A percentile compares a stretch with the other conserved stretches of the same genome.
phyloP scores from a whole-genome alignment of 2,888 invertebrate genomes.

The Athalia rosae region DNA sequence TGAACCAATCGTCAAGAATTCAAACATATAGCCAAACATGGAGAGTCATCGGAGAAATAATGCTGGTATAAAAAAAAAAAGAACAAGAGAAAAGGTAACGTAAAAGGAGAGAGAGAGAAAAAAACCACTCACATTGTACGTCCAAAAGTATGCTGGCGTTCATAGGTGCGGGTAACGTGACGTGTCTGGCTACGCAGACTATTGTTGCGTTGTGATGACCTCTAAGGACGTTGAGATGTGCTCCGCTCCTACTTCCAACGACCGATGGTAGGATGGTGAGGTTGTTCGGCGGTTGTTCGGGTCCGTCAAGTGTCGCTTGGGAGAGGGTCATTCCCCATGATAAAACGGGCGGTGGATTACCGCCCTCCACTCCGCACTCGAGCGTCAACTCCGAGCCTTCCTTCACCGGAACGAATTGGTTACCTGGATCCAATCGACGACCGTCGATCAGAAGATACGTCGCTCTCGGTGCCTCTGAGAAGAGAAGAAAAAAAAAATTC shows the following conservation, averaged over 20 bases:
- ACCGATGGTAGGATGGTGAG: slow-evolving; percentile 67
- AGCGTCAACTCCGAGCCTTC: slow-evolving; percentile 89
- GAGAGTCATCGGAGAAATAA: too few relatives aligned
- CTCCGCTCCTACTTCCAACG: slow-evolving; percentile 75
- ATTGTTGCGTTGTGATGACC: slow-evolving; percentile 92
- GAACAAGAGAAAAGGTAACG: slow-evolving; percentile 42
- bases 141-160: slow-evolving; percentile 79
- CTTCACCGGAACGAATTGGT: slow-evolving; percentile 90
- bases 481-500: slow-evolving; percentile 40
- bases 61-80: slow-evolving; percentile 46
- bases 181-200: slow-evolving; percentile 86
- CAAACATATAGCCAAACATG: too few relatives aligned
- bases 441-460: slow-evolving; percentile 92
- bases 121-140: slow-evolving; percentile 79
- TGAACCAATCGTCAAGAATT: too few relatives aligned
- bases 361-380: slow-evolving; percentile 91
- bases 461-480: slow-evolving; percentile 87
- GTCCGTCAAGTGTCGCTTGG: slow-evolving; percentile 70
- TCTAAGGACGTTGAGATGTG: slow-evolving; percentile 84
- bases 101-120: slow-evolving; percentile 1
- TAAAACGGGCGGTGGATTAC: slow-evolving; percentile 81
- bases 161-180: slow-evolving; percentile 76
- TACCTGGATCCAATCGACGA: slow-evolving; percentile 88
- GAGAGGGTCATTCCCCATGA: slow-evolving; percentile 80
- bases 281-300: slow-evolving; percentile 70